Evolutionary conservation across 2,797 vertebrate species (phyloP).

Genomic region (Erethizon dorsatum): DNA sequence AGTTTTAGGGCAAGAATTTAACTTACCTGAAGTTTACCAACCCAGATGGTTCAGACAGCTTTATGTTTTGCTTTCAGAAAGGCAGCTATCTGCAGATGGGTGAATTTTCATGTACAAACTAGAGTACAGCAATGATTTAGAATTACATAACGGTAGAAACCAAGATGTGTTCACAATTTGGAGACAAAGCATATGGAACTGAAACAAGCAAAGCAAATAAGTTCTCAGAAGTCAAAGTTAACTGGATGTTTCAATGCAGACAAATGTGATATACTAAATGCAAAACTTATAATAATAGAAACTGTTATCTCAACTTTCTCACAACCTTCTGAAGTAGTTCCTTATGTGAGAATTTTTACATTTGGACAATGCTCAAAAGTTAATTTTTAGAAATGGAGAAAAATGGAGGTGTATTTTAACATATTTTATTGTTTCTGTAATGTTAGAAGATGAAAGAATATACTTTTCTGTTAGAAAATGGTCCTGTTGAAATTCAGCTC

Average conservation of each 20-base stretch:
- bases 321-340: constrained; percentile 64
- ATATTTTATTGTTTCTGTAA: constrained; percentile 66
- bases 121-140: constrained; percentile 18
- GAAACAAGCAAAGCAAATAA: constrained; percentile 66
- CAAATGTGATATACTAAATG: constrained; percentile 65
- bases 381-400: constrained; percentile 69
- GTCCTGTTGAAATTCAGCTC: constrained; percentile 57
- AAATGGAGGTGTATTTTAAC: constrained; percentile 63
- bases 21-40: constrained; percentile 44
- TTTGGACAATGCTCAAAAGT: constrained; percentile 69
- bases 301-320: constrained; percentile 67
- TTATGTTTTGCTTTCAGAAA: constrained; percentile 16
- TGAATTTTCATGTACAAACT: constrained; percentile 43
- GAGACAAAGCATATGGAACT: constrained; percentile 68
- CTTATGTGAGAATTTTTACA: constrained; percentile 70
- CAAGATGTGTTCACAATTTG: constrained; percentile 30
- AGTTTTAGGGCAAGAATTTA: constrained; percentile 12
- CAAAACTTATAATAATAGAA: constrained; percentile 76
- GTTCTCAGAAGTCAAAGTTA: constrained; percentile 75
- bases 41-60: constrained; percentile 16
- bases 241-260: constrained; percentile 55
- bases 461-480: constrained; percentile 61
- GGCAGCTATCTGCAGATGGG: constrained; percentile 27
- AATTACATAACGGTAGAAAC: constrained; percentile 60
- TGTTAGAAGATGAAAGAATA: constrained; percentile 54